Percentiles rank a stretch among this genome's conserved stretches.
Conservation (phyloP, 2,113 vertebrate species). For the Tragulus kanchil region DNA sequence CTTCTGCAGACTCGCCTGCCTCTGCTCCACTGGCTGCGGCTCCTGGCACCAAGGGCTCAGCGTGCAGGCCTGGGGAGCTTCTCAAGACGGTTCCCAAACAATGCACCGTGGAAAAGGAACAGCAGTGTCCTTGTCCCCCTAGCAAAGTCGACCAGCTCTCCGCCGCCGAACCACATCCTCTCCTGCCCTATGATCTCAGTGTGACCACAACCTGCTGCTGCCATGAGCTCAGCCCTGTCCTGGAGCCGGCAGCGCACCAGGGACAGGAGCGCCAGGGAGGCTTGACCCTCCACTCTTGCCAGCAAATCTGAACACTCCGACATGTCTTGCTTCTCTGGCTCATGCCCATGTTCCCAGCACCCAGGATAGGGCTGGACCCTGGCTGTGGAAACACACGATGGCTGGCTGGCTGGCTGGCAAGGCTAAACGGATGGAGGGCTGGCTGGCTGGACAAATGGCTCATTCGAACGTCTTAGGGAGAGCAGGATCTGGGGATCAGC, state of each 20-base stretch:
- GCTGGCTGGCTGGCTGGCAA: background rate
- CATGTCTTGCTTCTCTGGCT: background rate
- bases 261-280: background rate
- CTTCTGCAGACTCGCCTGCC: slow-evolving; percentile 66
- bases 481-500: background rate
- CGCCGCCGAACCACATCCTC: slow-evolving; percentile 62
- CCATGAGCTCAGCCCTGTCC: slow-evolving; percentile 29
- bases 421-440: background rate
- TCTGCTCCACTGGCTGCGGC: slow-evolving; percentile 41
- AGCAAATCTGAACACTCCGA: background rate
- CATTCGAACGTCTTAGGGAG: background rate
- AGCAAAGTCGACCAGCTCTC: background rate
- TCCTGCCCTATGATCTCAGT: slow-evolving; percentile 56
- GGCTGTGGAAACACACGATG: background rate
- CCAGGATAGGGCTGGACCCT: background rate
- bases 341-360: background rate
- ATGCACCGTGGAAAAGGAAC: background rate
- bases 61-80: slow-evolving; percentile 50
- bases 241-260: background rate
- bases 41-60: slow-evolving; percentile 59
- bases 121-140: slow-evolving; percentile 33
- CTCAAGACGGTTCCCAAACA: slow-evolving; percentile 71
- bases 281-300: background rate
- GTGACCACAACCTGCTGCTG: slow-evolving; percentile 14
- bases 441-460: background rate